phyloP scores from a whole-genome alignment of 2,888 invertebrate species.

The Leptinotarsa juncta region DNA sequence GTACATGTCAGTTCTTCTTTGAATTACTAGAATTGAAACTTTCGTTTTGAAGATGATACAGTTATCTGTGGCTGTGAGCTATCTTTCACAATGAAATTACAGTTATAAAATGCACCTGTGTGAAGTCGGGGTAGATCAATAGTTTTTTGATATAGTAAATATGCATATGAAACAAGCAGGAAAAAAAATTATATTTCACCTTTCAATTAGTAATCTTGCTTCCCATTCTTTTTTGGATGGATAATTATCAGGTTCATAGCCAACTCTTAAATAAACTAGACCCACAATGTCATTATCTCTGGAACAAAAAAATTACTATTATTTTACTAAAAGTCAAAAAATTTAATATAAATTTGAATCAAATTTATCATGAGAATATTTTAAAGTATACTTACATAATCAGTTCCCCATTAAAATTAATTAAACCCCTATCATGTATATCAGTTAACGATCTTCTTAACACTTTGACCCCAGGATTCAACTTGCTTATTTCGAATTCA shows the following conservation, averaged over 20 bases:
- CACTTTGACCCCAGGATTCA: conserved; percentile 76
- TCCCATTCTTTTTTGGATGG: conserved; percentile 86
- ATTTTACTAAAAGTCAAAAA: too few relatives aligned
- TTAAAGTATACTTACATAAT: conserved; percentile 47
- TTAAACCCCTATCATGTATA: conserved; percentile 71
- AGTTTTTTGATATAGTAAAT: too few relatives aligned
- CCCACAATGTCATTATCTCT: conserved; percentile 81
- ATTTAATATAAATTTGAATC: too few relatives aligned
- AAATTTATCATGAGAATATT: too few relatives aligned
- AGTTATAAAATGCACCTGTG: too few relatives aligned
- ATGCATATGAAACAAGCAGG: too few relatives aligned
- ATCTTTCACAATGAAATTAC: too few relatives aligned
- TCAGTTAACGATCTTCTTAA: conserved; percentile 81
- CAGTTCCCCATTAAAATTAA: conserved; percentile 67
- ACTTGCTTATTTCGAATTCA: conserved; percentile 86
- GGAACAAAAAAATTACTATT: conserved; percentile 50
- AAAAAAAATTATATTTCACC: conserved; percentile 47
- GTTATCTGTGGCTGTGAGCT: too few relatives aligned
- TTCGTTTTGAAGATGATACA: too few relatives aligned
- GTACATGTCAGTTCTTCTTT: too few relatives aligned
- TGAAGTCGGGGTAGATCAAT: too few relatives aligned
- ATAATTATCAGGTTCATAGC: conserved; percentile 91
- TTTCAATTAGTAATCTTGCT: conserved; percentile 86
- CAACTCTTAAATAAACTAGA: conserved; percentile 92
- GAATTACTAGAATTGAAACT: too few relatives aligned